Base-by-base conservation (phyloP, 2,113 vertebrate genomes). In the Tor tambroides region DNA sequence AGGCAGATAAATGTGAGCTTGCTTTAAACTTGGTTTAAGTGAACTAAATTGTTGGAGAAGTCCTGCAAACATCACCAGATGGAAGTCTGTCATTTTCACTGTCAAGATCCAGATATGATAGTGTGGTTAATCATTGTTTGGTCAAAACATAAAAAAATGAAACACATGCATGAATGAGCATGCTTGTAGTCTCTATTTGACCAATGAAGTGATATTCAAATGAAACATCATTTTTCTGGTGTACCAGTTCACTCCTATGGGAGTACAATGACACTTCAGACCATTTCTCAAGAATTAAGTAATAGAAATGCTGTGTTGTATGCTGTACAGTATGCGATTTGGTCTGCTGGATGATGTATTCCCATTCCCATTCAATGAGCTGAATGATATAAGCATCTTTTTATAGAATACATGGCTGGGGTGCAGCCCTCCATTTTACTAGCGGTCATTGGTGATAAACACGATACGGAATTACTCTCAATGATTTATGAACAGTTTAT, bases 401-500 rank as follows among this genome's bases (percentile, higher is more conserved):
- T 81, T 43, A 71, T 35, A 71, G 8, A 65, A 28, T 6, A 26
- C 49, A 12, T 15, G 30, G 46, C 19, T 49, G 30, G 2, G 35
- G 41, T 30, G 1, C 23, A 2, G 54, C 72, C n/a, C 11, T 54
- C 17, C 49, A 80, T 56, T 80, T 75, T 38, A 69, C 65, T 10
- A 54, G 76, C 11, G 49, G 49, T 35, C 76, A 78, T 11, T 23
- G 28, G 30, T 26, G 43, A 51, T 72, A 77, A 51, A 77, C 46
- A 77, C 75, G 30, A 30, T 30, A 30, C 7, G 26, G 7, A 65
- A 82, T 82, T 28, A 82, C 46, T n/a, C 6, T 56, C 67, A 49
- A 51, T 77, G 46, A 77, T 77, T 85, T 38, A 88, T 51, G 83
- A 28, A 23, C 21, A 38, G 38, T 72, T 71, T 84, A 72, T 56